phyloP scores from a whole-genome alignment of 2,888 invertebrate genomes.

The Nephrotoma flavescens region DNA sequence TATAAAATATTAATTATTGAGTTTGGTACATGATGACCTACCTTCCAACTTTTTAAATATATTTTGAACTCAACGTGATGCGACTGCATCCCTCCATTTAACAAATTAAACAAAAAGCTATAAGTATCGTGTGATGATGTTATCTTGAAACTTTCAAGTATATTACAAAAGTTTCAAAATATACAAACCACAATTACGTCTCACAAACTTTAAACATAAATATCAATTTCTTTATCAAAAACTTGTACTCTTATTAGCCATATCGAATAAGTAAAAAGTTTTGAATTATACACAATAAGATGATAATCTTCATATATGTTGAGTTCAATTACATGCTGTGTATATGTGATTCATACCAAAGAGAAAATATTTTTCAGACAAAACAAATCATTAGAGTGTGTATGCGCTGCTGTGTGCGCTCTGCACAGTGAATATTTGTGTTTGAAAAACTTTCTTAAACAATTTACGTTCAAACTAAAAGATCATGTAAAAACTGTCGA shows the following conservation, averaged over 20 bases:
- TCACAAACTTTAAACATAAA: neutral
- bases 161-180: neutral
- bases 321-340: neutral
- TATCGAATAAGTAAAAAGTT: neutral
- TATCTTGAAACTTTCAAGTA: no score
- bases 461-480: neutral
- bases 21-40: no score
- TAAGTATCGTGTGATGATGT: no score
- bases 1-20: no score
- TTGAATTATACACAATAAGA: neutral
- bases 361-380: neutral
- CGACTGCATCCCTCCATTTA: no score
- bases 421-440: neutral
- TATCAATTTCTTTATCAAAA: neutral
- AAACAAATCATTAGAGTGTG: neutral
- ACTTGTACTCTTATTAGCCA: no score
- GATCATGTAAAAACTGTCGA: neutral
- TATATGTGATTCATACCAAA: neutral
- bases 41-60: no score
- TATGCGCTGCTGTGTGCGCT: neutral
- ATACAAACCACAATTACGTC: neutral
- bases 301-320: neutral
- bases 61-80: no score
- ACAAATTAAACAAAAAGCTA: no score
- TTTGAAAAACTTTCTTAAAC: neutral